Base-by-base conservation (phyloP, 2,797 vertebrate genomes). In the Pangasius mekongensis region DNA sequence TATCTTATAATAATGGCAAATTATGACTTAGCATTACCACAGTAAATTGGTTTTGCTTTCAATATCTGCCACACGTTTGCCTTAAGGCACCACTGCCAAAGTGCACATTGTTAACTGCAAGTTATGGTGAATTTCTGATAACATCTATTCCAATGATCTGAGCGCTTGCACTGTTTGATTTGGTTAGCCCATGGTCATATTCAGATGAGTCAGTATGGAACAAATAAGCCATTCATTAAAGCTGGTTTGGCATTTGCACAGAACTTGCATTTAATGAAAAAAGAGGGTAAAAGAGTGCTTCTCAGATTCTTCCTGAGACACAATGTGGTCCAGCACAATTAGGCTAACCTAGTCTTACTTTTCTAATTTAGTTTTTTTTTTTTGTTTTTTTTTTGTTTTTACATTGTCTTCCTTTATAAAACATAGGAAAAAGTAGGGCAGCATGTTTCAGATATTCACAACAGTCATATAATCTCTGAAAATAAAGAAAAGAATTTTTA, bases 191-290 rank as follows among this genome's bases (percentile, higher is more conserved):
- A 83, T 67, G 62, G 64, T 69, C 83, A 69, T 84, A 84, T 84
- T 69, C 83, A 54, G 64, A 84, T 84, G 47, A 84, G 83, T 66
- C 83, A 69, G 67, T 69, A 84, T 84, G 66, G 20, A 84, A 69
- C 39, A 66, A 84, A 84, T 84, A 84, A 54, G 18, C 64, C 83
- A 69, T 69, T 69, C 64, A 69, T 84, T 84, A 84, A 54, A 54
- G 66, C 43, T 36, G n/a, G 43, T 69, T 54, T 54, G 83, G 47
- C n/a, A 69, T 84, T 84, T 84, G 64, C 83, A 84, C 18, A 69
- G 47, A 69, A 69, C 64, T 84, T 84, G 30, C 43, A 84, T 84
- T 84, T 84, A 84, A 69, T 84, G 83, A 84, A 69, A 54, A 84
- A 84, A 54, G 36, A 66, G 64, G 80, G 58, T 83, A 36, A 64